phyloP scores from a whole-genome alignment of 2,797 vertebrate genomes.

The Thamnophis elegans region DNA sequence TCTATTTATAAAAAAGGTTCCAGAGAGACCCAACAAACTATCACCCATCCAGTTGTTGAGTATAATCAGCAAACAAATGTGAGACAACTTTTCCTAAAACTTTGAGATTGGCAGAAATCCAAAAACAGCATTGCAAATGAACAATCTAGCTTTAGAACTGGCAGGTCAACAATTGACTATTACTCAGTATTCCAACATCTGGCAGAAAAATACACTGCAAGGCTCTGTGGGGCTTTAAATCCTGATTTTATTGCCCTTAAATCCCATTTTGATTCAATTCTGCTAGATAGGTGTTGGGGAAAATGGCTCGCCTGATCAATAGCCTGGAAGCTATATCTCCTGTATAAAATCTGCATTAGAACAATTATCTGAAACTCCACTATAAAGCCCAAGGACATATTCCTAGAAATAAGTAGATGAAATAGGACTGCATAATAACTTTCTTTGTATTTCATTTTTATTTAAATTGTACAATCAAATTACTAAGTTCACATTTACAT shows the following conservation, averaged over 20 bases:
- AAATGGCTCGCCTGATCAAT: neutral
- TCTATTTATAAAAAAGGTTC: neutral
- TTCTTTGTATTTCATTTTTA: neutral
- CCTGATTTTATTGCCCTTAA: neutral
- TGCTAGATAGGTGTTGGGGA: neutral
- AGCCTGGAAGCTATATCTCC: neutral
- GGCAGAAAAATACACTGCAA: neutral
- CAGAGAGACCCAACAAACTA: neutral
- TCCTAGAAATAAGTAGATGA: neutral
- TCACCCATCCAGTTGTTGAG: neutral
- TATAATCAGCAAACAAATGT: neutral
- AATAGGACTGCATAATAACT: neutral
- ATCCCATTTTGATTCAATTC: neutral
- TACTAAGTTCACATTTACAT: neutral
- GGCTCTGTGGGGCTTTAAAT: neutral
- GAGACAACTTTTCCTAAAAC: neutral
- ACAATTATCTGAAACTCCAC: neutral
- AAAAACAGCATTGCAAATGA: neutral
- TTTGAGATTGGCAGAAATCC: neutral
- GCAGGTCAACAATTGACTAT: neutral
- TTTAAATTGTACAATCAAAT: neutral
- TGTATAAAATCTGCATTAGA: neutral
- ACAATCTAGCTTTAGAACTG: neutral
- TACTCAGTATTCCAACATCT: neutral
- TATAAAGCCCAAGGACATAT: neutral